These are phyloP conservation scores for Drosophila grimshawi DNA, from an alignment of 1,140 invertebrate species.

Conservation along the genomic window DNA sequence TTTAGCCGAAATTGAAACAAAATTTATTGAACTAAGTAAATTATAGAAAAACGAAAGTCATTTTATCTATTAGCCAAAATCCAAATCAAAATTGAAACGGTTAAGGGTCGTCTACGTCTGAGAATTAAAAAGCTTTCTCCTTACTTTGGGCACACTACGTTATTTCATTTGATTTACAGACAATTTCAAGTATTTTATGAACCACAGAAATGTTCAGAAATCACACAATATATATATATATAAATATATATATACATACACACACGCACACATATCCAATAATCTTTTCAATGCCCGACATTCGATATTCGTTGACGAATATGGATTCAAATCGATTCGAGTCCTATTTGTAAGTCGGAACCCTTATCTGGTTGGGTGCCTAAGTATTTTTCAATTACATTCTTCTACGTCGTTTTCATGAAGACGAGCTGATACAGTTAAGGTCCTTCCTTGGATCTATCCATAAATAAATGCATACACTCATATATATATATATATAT, in stretches of 20 bases:
- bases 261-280: conserved; percentile 53
- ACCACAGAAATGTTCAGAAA: conserved; percentile 25
- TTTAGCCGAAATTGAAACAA: conserved; percentile 20
- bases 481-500: neutral
- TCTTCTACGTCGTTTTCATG: conserved; percentile 7
- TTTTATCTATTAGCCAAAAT: conserved; percentile 22
- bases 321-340: neutral
- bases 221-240: neutral
- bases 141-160: conserved; percentile 1
- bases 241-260: no score
- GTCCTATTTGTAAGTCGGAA: conserved; percentile 1
- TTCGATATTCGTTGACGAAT: conserved; percentile 17
- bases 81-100: neutral
- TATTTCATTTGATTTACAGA: conserved; percentile 2
- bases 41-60: conserved; percentile 4
- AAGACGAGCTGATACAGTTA: conserved; percentile 22
- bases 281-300: conserved; percentile 24
- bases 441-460: conserved; percentile 5
- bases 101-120: neutral
- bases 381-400: conserved; percentile 6
- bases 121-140: conserved; percentile 1
- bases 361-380: conserved; percentile 23
- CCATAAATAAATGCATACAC: neutral
- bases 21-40: conserved; percentile 3
- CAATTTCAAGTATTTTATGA: neutral